These are phyloP conservation scores for Anoplopoma fimbria DNA, from an alignment of 2,113 vertebrate genomes.

Conservation along the genomic window DNA sequence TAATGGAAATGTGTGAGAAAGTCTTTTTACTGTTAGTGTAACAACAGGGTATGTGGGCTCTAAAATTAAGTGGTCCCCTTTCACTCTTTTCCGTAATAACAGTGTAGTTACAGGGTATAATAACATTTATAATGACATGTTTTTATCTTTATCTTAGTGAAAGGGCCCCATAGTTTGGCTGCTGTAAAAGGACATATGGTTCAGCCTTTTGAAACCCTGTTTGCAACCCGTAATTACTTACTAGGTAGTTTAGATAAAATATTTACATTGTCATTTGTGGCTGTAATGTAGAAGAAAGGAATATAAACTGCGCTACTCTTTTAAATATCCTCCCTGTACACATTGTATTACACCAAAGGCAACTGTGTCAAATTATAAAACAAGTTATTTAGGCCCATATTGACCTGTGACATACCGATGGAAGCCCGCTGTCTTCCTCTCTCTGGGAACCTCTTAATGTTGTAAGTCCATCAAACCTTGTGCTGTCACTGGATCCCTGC, in stretches of 20 bases:
- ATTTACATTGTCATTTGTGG: neutral
- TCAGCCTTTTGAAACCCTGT: neutral
- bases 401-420: slow-evolving; percentile 15
- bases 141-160: neutral
- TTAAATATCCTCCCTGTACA: neutral
- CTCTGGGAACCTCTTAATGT: slow-evolving; percentile 10
- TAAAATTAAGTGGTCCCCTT: neutral
- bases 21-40: neutral
- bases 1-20: neutral
- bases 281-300: neutral
- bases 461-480: slow-evolving; percentile 23
- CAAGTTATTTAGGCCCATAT: neutral
- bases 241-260: neutral
- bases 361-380: slow-evolving; percentile 13
- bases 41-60: neutral
- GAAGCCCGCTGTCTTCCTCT: neutral
- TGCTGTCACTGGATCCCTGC: slow-evolving; percentile 24
- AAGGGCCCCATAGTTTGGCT: neutral
- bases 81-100: neutral
- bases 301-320: neutral
- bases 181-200: neutral
- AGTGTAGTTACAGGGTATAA: neutral
- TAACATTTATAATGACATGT: neutral
- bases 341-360: neutral
- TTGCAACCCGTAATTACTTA: neutral